A percentile compares a stretch with the other conserved stretches of the same genome.
These are phyloP conservation scores for Danionella cerebrum DNA, from an alignment of 2,113 vertebrate species.

Conservation along the genomic window DNA sequence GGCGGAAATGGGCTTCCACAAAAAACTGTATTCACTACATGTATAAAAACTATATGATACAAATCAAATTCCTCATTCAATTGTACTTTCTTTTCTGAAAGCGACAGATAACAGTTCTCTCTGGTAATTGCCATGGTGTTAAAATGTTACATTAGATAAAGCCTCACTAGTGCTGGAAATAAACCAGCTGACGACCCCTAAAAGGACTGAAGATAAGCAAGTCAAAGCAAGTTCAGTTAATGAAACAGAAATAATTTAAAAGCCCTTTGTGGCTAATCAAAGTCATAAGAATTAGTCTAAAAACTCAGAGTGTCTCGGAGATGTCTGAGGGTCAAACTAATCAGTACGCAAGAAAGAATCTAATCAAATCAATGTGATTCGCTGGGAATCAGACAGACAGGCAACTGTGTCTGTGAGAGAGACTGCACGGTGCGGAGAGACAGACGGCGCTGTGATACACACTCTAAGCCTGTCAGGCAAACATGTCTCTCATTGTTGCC, in stretches of 20 bases:
- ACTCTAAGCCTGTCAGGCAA: constrained; percentile 20
- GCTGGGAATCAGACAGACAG: background rate
- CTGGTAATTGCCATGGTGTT: background rate
- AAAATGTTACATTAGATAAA: background rate
- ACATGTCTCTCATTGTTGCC: constrained; percentile 15
- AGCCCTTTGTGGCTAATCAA: background rate
- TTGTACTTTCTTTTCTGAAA: no score
- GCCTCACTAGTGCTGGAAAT: background rate
- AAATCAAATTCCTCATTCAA: no score
- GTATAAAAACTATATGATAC: no score
- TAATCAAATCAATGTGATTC: background rate
- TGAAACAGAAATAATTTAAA: background rate
- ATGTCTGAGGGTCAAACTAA: constrained; percentile 8
- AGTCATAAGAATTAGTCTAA: background rate
- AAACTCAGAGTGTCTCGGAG: background rate
- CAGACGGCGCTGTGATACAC: constrained; percentile 12
- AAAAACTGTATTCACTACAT: no score
- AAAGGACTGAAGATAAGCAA: background rate
- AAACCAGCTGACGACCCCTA: background rate
- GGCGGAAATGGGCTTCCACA: no score
- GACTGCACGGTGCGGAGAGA: background rate
- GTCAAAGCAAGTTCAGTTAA: background rate
- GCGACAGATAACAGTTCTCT: background rate
- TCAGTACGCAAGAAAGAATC: background rate
- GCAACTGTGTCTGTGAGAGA: background rate